A percentile compares a stretch with the other conserved stretches of the same genome.
These are phyloP conservation scores for Phrixothrix hirtus DNA, from an alignment of 2,888 invertebrate species.

Conservation along the genomic window DNA sequence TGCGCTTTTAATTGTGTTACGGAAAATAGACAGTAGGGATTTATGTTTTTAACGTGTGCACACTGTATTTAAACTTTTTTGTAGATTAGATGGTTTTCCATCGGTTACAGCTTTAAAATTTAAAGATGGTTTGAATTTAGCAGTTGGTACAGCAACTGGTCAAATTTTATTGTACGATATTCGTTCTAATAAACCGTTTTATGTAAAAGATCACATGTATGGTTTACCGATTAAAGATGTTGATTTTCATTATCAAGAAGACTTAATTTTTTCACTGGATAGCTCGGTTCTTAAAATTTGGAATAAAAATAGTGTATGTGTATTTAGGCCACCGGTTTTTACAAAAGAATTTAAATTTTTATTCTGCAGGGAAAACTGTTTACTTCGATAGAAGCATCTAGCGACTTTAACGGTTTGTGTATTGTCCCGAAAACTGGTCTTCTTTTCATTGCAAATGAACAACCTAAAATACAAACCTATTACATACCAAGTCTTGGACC, in stretches of 20 bases:
- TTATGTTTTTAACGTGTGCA: conserved; percentile 7
- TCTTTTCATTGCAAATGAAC: conserved; percentile 93
- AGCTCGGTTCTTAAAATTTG: conserved; percentile 87
- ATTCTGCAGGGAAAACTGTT: conserved; percentile 90
- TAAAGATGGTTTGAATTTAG: conserved; percentile 75
- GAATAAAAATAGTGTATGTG: conserved; percentile 78
- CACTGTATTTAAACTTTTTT: too few species aligned
- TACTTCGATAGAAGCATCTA: conserved; percentile 88
- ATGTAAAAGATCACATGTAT: conserved; percentile 94
- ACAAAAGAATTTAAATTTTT: conserved; percentile 45
- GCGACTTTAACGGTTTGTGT: conserved; percentile 89
- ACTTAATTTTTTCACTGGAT: conserved; percentile 88
- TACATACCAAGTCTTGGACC: conserved; percentile 91
- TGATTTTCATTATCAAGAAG: conserved; percentile 79
- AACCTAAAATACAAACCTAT: conserved; percentile 90
- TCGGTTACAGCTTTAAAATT: conserved; percentile 79
- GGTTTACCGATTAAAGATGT: conserved; percentile 87
- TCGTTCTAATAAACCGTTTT: conserved; percentile 83
- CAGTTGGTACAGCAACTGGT: conserved; percentile 92
- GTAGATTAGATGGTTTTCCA: conserved; percentile 68
- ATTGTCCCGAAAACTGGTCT: conserved; percentile 88
- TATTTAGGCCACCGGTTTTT: not conserved
- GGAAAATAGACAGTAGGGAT: conserved; percentile 61
- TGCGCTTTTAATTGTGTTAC: conserved; percentile 71
- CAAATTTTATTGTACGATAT: conserved; percentile 95